Evolutionary conservation across 2,797 vertebrate species (phyloP), one percentile per base, ranked within the genome.

Genomic region (Labroides dimidiatus): DNA sequence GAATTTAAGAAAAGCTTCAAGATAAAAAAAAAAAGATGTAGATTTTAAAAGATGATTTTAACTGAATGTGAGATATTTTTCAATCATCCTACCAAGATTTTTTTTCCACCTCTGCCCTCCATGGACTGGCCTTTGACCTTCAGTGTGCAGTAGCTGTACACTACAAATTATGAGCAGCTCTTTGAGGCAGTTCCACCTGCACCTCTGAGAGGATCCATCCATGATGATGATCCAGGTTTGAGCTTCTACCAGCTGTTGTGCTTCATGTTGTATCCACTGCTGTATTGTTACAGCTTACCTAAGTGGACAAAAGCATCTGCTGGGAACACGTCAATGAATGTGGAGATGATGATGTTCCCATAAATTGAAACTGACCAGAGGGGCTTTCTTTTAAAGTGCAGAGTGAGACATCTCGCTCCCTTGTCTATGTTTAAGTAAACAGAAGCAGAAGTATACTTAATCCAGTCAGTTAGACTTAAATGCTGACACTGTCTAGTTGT

Each of bases 381-480:
- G 49, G n/a, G 14, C 50, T 74, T 77, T 69, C 19, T 17, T 70
- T 53, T 42, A 58, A 75, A 82, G 30, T 54, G 33, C 54, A 47
- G 58, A 74, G 43, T 61, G 39, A 84, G 68, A 75, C 45, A 53
- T 79, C 55, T 53, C 36, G 64, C 33, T 75, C 59, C 50, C 69
- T n/a, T 24, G 43, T 55, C 75, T 70, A 56, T 84, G 72, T 63
- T 80, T 68, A 79, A 76, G 62, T 80, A 74, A 86, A 79, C 76
- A 65, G 64, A 70, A 83, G 72, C 69, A 66, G 61, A 80, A 82
- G 61, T 66, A 69, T 72, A 77, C 77, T 89, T 88, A 86, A 91
- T 88, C 69, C 77, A 79, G 81, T 77, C 84, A 86, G 73, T 84
- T 81, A 78, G 80, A 75, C 68, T 77, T 84, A 84, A 88, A 84